Evolutionary conservation across 2,113 vertebrate species (phyloP), one percentile per base, ranked within the genome.

Genomic region (Noturus placidus): DNA sequence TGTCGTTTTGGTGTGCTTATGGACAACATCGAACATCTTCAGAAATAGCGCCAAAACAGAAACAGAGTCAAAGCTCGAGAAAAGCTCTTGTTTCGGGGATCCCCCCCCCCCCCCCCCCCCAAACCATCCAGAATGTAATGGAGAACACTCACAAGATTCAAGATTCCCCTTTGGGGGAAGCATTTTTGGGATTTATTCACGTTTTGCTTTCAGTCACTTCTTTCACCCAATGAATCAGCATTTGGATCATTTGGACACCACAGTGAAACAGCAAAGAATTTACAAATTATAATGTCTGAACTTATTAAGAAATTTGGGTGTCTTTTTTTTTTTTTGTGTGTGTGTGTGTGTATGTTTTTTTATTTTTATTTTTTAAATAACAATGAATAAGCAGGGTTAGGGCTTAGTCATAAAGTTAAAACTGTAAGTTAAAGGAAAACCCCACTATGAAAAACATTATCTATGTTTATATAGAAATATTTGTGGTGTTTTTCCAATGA

Each of bases 241-340:
- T 42, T 61, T 82, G 79, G 79, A 38, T 82, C 56, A 42, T 82
- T 25, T 42, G 11, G 57, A 61, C 79, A 61, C 56, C 79, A 61
- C 79, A 61, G 13, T 82, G 56, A 82, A 61, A 82, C 79, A 38
- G 56, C 79, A 42, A 82, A 42, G 57, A 27, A 14, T 42, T 82
- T 27, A 25, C 79, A 57, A 38, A 57, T 59, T 33, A 38, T 61
- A 38, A 82, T 59, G 56, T 17, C 33, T 42, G 20, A 13, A 42
- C 20, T 22, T 54, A 54, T 19, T 35, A 59, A 57, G 52, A 56
- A 19, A 42, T 61, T 57, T 59, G 30, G 52, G 17, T 38, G 54
- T 81, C 7, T 46, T 27, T 42, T 46, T 0, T 46, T 50, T 50
- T 50, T 9, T 50, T 5, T 46, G 42, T 46, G 42, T 42, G 38